These are phyloP conservation scores for Phalera bucephala DNA, from an alignment of 2,888 invertebrate species.

Conservation along the genomic window DNA sequence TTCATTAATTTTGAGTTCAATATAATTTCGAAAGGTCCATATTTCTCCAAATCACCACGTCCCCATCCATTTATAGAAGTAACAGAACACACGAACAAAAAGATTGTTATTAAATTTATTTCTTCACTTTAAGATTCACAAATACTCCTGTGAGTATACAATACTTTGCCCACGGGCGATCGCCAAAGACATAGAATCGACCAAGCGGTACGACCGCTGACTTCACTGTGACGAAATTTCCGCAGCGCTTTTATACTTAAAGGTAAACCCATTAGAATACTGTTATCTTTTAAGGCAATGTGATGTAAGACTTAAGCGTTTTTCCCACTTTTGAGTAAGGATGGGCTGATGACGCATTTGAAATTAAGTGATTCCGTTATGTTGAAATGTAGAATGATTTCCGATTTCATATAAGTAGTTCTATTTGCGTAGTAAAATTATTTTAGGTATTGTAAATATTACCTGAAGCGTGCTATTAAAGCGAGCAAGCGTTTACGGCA, in stretches of 20 bases:
- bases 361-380: constrained; percentile 8
- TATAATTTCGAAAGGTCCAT: constrained; percentile 62
- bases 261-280: background rate
- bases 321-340: background rate
- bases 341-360: constrained; percentile 1
- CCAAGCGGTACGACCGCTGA: constrained; percentile 3
- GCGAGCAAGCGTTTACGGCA: too few relatives aligned
- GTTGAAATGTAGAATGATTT: too few relatives aligned
- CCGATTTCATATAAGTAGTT: too few relatives aligned
- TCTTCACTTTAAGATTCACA: background rate
- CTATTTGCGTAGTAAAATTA: too few relatives aligned
- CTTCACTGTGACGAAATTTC: background rate
- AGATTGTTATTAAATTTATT: constrained; percentile 20
- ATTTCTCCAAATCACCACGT: constrained; percentile 60
- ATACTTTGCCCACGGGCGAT: background rate
- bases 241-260: background rate
- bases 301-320: background rate
- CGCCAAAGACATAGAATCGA: constrained; percentile 1
- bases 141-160: background rate
- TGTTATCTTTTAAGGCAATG: constrained; percentile 5
- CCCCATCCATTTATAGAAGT: constrained; percentile 36
- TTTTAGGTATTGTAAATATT: too few relatives aligned
- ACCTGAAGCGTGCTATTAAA: too few relatives aligned
- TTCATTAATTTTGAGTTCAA: constrained; percentile 58
- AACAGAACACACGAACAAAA: constrained; percentile 30